Base-by-base conservation (phyloP, 2,113 vertebrate species). In the Megalops atlanticus region DNA sequence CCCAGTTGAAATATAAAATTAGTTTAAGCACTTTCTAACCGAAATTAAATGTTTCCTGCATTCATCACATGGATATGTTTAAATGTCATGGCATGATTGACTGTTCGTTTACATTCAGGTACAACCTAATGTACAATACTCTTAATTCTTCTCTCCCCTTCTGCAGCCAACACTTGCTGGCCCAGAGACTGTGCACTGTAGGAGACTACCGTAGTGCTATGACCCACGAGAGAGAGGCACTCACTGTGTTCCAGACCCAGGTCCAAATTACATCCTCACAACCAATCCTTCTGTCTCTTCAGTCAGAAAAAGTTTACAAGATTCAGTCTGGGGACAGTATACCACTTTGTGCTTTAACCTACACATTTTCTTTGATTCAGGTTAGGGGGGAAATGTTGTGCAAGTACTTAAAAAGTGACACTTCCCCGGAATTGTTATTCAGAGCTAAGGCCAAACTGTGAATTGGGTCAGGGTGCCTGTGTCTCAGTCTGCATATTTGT, bases 181-280 rank as follows among this genome's bases (percentile, higher is more conserved):
- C 95, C 47, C 93, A 94, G 88, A 90, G 90, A 82, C 88, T 93
- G 87, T 94, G 94, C 86, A 91, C 86, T 36, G 88, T 89, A 39
- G 94, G 93, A 33, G 94, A 95, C 83, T 96, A 94, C 89, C 86
- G 95, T 83, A 81, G 85, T 81, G 94, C 93, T 18, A 94, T 96
- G 92, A 90, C 83, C 47, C 93, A 95, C 35, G 95, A 95, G 84
- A 95, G 93, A 76, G 93, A 95, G 41, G 93, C 95, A 16, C 89
- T 93, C 35, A 75, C 86, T 79, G 91, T 93, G 54, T 96, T 94
- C 81, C 93, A 92, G 69, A 82, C 81, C 49, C 78, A 93, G 93
- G 95, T 96, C 16, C 82, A 92, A 87, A 82, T 36, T 21, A 16
- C 76, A 39, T n/a, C 36, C 76, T 5, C 31, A 4, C 10, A 27